Percentiles rank a stretch among this genome's conserved stretches.
These are phyloP conservation scores for Thelaira solivaga DNA, from an alignment of 2,888 invertebrate genomes.

Conservation along the genomic window DNA sequence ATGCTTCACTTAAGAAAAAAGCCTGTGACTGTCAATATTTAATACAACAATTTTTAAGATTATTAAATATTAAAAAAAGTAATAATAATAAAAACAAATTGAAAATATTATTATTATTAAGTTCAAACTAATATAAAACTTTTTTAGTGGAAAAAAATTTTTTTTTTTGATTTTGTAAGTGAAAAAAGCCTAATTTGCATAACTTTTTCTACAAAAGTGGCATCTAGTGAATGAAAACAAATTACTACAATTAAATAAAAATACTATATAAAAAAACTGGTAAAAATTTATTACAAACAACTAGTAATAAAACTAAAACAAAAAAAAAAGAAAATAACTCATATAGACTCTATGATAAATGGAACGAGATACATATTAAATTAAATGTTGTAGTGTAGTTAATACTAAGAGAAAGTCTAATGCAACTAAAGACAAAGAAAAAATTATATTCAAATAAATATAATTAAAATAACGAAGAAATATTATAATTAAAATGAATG, in stretches of 20 bases:
- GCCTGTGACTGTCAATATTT: constrained; percentile 76
- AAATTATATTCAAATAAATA: constrained; percentile 53
- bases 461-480: constrained; percentile 20
- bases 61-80: constrained; percentile 33
- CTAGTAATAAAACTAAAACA: background rate
- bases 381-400: constrained; percentile 63
- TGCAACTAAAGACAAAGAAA: constrained; percentile 52
- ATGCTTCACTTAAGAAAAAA: constrained; percentile 69
- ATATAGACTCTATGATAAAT: constrained; percentile 58
- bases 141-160: constrained; percentile 32
- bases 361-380: constrained; percentile 58
- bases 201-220: constrained; percentile 59
- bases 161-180: constrained; percentile 3
- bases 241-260: constrained; percentile 12
- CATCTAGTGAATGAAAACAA: constrained; percentile 25
- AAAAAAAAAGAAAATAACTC: constrained; percentile 24
- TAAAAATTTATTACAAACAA: constrained; percentile 17
- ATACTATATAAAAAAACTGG: constrained; percentile 8
- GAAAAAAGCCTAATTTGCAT: constrained; percentile 43
- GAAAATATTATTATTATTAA: constrained; percentile 45
- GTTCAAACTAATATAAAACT: constrained; percentile 37
- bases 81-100: constrained; percentile 27
- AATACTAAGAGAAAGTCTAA: constrained; percentile 61
- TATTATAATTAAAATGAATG: constrained; percentile 35
- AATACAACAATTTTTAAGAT: constrained; percentile 56